Conservation (phyloP, 2,797 vertebrate genomes). For the Eremophila alpestris region DNA sequence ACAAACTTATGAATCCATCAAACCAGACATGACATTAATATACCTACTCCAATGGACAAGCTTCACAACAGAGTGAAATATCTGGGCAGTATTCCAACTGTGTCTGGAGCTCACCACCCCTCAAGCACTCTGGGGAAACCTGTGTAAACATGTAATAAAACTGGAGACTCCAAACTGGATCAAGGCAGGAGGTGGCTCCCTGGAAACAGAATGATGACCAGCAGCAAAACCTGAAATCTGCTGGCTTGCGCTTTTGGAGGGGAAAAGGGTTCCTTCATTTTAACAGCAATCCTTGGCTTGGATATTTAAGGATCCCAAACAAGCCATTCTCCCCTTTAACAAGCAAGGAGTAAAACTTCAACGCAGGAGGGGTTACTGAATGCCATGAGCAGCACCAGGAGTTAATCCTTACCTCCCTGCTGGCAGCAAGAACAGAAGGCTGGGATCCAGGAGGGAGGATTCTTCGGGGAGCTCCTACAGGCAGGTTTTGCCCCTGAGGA, state of each 20-base stretch:
- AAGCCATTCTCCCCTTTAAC: constrained; percentile 1
- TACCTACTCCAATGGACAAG: constrained; percentile 62
- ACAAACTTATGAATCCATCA: constrained; percentile 50
- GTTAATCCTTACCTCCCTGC: constrained; percentile 86
- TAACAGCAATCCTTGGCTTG: neutral
- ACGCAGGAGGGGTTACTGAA: neutral
- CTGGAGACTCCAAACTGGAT: constrained; percentile 60
- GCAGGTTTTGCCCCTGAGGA: constrained; percentile 94
- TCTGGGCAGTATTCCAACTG: constrained; percentile 66
- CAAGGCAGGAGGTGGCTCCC: constrained; percentile 13
- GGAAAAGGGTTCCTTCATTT: neutral
- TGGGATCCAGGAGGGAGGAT: constrained; percentile 93
- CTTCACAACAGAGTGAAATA: constrained; percentile 66
- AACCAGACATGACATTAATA: constrained; percentile 62
- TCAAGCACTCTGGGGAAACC: constrained; percentile 64
- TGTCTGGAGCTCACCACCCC: constrained; percentile 60
- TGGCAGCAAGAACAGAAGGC: constrained; percentile 85
- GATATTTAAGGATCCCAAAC: constrained; percentile 14
- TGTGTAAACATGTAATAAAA: constrained; percentile 65
- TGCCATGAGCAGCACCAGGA: neutral
- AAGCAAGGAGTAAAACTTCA: neutral
- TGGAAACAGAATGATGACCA: constrained; percentile 43
- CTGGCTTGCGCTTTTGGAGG: neutral
- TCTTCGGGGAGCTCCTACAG: constrained; percentile 90
- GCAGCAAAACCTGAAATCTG: constrained; percentile 38